Evolutionary conservation across 2,888 invertebrate species (phyloP).

Genomic region (Oscheius sp.): DNA sequence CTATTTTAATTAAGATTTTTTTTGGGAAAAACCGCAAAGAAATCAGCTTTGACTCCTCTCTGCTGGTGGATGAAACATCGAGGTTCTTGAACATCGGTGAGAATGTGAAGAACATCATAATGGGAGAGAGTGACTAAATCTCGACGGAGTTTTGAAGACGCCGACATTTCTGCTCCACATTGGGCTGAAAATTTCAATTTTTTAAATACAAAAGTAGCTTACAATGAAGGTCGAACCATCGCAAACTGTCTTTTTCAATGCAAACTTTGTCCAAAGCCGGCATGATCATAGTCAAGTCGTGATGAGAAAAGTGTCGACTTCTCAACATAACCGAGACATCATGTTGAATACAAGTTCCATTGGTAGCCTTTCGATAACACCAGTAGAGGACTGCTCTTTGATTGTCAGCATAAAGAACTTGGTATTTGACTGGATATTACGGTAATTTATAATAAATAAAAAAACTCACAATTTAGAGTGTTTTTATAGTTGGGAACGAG

Average conservation of each 20-base stretch:
- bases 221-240: conserved; percentile 62
- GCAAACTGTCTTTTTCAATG: conserved; percentile 42
- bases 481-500: conserved; percentile 40
- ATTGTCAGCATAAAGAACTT: conserved; percentile 56
- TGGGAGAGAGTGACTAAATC: conserved; percentile 56
- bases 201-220: not conserved
- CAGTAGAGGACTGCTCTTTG: conserved; percentile 56
- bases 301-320: conserved; percentile 50
- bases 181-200: conserved; percentile 37
- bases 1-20: conserved; percentile 10
- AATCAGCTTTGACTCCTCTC: conserved; percentile 49
- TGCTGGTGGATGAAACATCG: conserved; percentile 43
- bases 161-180: conserved; percentile 52
- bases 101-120: conserved; percentile 56
- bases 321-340: conserved; percentile 51
- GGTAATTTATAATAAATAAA: not conserved
- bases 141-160: conserved; percentile 45
- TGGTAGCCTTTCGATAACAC: conserved; percentile 42
- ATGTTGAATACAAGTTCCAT: conserved; percentile 48
- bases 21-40: conserved; percentile 38
- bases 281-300: conserved; percentile 52
- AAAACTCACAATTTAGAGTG: conserved; percentile 36
- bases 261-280: conserved; percentile 54
- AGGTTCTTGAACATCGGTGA: conserved; percentile 59
- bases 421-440: conserved; percentile 46